Conservation (phyloP, 2,797 vertebrate species). For the Mus caroli region DNA sequence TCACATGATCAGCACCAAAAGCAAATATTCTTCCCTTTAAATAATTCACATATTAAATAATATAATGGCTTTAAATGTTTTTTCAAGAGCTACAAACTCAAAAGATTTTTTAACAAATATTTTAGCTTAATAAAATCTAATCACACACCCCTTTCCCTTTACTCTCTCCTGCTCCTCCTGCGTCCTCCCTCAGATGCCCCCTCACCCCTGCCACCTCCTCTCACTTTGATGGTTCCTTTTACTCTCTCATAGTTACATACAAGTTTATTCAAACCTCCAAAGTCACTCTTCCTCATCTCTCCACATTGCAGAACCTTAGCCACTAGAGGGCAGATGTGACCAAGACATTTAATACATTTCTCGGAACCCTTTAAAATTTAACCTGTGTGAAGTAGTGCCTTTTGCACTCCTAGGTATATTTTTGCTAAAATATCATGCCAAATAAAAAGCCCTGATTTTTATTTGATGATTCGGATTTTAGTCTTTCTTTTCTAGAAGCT, state of each 20-base stretch:
- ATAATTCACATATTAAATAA: neutral
- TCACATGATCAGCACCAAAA: neutral
- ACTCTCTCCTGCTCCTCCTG: too few relatives aligned
- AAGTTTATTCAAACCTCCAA: neutral
- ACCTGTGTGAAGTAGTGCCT: neutral
- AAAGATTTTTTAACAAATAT: neutral
- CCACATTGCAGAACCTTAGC: neutral
- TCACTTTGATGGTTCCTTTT: neutral
- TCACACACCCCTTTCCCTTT: neutral
- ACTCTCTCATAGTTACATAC: neutral
- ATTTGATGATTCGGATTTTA: neutral
- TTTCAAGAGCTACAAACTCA: neutral
- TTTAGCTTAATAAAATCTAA: neutral
- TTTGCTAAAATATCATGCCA: neutral
- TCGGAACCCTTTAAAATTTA: neutral
- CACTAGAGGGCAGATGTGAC: conserved; percentile 77
- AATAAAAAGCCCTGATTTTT: neutral
- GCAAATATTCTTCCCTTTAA: conserved; percentile 7
- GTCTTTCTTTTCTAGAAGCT: conserved; percentile 26
- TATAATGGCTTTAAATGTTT: neutral
- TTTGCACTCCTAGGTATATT: neutral
- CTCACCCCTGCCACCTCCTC: neutral
- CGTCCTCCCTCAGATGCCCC: neutral
- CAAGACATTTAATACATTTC: conserved; percentile 54
- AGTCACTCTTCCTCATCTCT: neutral